Evolutionary conservation across 2,888 invertebrate genomes (phyloP).

Genomic region (Eupithecia insigniata): DNA sequence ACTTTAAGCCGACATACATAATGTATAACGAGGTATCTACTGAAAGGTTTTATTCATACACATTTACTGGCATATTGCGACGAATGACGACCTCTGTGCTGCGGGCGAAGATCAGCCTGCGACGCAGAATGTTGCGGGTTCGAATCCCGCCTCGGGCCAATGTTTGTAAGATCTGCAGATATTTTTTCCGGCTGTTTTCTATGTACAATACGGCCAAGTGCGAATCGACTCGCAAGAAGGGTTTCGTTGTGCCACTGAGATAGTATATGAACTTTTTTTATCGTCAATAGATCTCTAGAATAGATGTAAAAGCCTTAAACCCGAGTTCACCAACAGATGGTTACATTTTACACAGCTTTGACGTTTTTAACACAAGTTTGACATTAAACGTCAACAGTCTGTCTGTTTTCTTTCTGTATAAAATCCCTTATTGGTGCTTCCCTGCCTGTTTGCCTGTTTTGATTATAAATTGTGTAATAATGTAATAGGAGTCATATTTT

Average conservation of each 20-base stretch:
- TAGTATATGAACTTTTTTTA: neutral
- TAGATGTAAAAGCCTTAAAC: neutral
- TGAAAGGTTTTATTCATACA: neutral
- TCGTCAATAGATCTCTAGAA: neutral
- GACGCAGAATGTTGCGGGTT: neutral
- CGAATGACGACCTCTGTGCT: neutral
- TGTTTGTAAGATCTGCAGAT: neutral
- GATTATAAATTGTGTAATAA: too few species aligned
- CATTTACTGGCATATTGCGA: neutral
- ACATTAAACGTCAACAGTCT: too few species aligned
- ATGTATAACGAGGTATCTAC: neutral
- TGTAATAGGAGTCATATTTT: too few species aligned
- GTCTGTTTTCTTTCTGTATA: too few species aligned
- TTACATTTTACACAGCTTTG: too few species aligned
- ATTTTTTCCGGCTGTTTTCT: neutral
- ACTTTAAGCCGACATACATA: slow-evolving; percentile 3
- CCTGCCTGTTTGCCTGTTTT: too few species aligned
- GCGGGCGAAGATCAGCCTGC: neutral
- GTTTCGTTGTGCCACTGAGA: neutral
- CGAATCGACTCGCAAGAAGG: neutral
- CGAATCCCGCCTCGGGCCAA: neutral
- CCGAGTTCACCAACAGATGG: too few species aligned
- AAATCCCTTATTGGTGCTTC: too few species aligned
- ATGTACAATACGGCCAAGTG: too few species aligned
- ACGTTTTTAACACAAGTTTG: too few species aligned